Percentiles rank a stretch among this genome's conserved stretches.
Evolutionary conservation across 2,888 invertebrate genomes (phyloP).

Genomic region (Polyommatus iphigenia): DNA sequence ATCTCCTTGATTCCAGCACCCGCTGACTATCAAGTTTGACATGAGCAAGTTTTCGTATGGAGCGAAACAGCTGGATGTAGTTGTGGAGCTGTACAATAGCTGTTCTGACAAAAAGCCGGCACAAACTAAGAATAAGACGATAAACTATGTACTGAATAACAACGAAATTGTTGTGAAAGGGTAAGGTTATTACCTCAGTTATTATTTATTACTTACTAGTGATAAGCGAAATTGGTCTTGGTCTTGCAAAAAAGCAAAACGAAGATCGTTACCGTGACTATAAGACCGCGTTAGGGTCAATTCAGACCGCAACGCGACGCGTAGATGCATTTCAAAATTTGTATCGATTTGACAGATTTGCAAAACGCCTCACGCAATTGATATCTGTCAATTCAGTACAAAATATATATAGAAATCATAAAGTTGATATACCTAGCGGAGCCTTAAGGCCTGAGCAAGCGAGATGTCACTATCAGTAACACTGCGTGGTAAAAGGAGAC

Average conservation of each 20-base stretch:
- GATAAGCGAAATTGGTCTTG: not conserved
- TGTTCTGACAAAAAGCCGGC: constrained; percentile 41
- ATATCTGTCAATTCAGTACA: no score
- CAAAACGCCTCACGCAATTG: no score
- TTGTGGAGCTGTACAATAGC: constrained; percentile 44
- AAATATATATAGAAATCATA: no score
- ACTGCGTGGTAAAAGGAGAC: no score
- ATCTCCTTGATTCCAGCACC: constrained; percentile 44
- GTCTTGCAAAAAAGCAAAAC: not conserved
- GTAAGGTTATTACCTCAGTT: constrained; percentile 46
- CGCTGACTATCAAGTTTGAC: constrained; percentile 46
- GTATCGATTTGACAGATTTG: no score
- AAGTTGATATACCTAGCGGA: no score
- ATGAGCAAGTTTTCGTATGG: constrained; percentile 47
- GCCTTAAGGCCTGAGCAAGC: no score
- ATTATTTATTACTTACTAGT: no score
- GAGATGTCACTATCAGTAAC: no score
- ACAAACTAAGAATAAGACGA: not conserved
- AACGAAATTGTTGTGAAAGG: constrained; percentile 44
- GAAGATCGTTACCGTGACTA: not conserved
- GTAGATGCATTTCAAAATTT: no score
- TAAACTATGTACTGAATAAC: constrained; percentile 42
- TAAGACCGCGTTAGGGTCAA: no score
- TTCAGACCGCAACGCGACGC: no score
- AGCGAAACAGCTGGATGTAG: constrained; percentile 41